phyloP scores from a whole-genome alignment of 2,888 invertebrate genomes.

The Loripinus fragilis region DNA sequence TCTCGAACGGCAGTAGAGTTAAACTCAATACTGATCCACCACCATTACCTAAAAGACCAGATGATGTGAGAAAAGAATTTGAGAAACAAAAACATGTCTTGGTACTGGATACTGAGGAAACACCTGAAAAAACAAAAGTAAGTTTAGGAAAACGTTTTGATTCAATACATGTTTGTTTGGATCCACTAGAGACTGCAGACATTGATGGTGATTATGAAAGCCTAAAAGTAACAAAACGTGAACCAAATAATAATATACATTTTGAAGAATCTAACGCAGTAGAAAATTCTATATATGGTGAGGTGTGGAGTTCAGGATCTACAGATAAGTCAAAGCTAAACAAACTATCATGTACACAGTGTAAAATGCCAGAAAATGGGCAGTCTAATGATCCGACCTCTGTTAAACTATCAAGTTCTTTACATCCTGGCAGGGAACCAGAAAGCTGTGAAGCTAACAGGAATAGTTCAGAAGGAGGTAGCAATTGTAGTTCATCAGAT shows the following conservation, averaged over 20 bases:
- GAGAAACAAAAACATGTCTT: background rate
- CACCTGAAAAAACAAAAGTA: background rate
- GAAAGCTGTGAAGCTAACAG: background rate
- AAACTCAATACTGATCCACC: too few species aligned
- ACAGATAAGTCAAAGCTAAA: background rate
- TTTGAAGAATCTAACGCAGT: background rate
- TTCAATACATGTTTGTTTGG: slow-evolving; percentile 1
- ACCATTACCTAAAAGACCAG: slow-evolving; percentile 7
- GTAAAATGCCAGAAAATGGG: background rate
- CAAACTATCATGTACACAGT: background rate
- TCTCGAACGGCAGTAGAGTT: too few species aligned
- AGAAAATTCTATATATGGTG: slow-evolving; percentile 11
- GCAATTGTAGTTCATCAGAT: background rate
- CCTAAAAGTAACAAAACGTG: background rate
- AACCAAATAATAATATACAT: background rate
- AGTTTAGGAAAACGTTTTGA: slow-evolving; percentile 8
- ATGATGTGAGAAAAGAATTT: background rate
- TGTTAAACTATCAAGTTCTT: background rate
- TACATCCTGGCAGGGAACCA: background rate
- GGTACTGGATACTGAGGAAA: background rate
- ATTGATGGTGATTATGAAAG: background rate
- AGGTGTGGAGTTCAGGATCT: background rate
- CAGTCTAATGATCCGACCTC: background rate
- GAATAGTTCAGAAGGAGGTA: background rate
- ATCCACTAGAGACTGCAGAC: background rate